Base-by-base conservation (phyloP, 2,113 vertebrate species). In the Genyomyrus donnyi region DNA sequence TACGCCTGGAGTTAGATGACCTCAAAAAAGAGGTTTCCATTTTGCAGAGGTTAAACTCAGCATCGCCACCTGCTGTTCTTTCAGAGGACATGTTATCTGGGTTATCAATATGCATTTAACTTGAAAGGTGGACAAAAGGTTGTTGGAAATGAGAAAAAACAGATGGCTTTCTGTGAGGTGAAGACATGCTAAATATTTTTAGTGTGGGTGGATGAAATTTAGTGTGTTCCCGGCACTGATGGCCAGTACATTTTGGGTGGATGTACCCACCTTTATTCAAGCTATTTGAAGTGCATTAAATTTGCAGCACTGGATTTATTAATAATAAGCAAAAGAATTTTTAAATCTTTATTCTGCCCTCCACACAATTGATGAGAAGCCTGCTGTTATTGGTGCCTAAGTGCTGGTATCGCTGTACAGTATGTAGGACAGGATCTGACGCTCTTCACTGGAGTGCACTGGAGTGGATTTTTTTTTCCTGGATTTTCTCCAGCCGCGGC, bases 1-100 rank as follows among this genome's bases (percentile, higher is more conserved):
- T 85, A 42, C 48, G 45, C 80, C 6, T 46, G 24, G 83, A 48
- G 15, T 46, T 84, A 48, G 21, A 48, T 87, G 84, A 90, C 89
- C 84, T 90, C 56, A 85, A 90, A 24, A 17, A 27, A 27, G 3
- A 13, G 62, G 84, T 31, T 50, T 27, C 42, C 45, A 13, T 56
- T 48, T 58, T 74, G 17, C 39, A 87, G 53, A 87, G 89, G 89
- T 90, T 46, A 74, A 49, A 58, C 10, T 45, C 80, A 85, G 46
- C 58, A 39, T 50, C 58, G 56, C 89, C 89, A 70, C 62, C 89
- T 90, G 89, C 89, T 90, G 89, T 48, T 86, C 3, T 66, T 66
- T 58, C 31, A 84, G 24, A 56, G 31, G 56, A 8, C 15, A 3
- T 88, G 46, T 77, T 74, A 11, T 45, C n/a, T 13, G 24, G 46